phyloP scores from a whole-genome alignment of 2,888 invertebrate species.

The Dione vanillae region DNA sequence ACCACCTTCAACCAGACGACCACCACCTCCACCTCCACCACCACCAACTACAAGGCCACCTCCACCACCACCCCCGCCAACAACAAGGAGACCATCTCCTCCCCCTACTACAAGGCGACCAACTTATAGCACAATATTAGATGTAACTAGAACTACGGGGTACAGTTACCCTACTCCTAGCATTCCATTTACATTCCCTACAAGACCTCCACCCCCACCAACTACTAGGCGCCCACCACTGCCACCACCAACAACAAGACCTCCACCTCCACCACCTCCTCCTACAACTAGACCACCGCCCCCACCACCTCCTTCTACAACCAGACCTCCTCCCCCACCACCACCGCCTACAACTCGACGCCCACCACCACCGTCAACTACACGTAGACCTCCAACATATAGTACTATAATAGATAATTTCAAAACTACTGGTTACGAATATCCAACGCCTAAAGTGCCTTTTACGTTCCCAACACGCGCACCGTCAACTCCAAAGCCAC shows the following conservation, averaged over 20 bases:
- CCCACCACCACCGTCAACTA: slow-evolving; percentile 34
- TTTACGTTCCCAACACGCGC: slow-evolving; percentile 50
- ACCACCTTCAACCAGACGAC: slow-evolving; percentile 23
- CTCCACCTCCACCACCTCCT: slow-evolving; percentile 14
- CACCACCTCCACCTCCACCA: slow-evolving; percentile 27
- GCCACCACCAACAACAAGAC: slow-evolving; percentile 12
- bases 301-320: slow-evolving; percentile 16
- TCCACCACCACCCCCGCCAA: slow-evolving; percentile 31
- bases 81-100: slow-evolving; percentile 36
- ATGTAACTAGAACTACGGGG: slow-evolving; percentile 52
- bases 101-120: slow-evolving; percentile 21
- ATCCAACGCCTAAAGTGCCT: slow-evolving; percentile 56
- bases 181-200: slow-evolving; percentile 41
- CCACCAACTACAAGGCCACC: slow-evolving; percentile 33
- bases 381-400: slow-evolving; percentile 41
- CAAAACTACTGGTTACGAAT: slow-evolving; percentile 60
- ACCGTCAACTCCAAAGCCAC: slow-evolving; percentile 35
- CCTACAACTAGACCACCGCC: slow-evolving; percentile 31
- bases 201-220: slow-evolving; percentile 31
- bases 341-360: slow-evolving; percentile 31
- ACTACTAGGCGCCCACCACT: slow-evolving; percentile 28
- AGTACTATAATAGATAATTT: slow-evolving; percentile 43
- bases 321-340: slow-evolving; percentile 15
- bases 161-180: slow-evolving; percentile 58
- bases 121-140: slow-evolving; percentile 24